Evolutionary conservation across 2,797 vertebrate genomes (phyloP), one percentile per base, ranked within the genome.

Genomic region (Tachyglossus aculeatus): DNA sequence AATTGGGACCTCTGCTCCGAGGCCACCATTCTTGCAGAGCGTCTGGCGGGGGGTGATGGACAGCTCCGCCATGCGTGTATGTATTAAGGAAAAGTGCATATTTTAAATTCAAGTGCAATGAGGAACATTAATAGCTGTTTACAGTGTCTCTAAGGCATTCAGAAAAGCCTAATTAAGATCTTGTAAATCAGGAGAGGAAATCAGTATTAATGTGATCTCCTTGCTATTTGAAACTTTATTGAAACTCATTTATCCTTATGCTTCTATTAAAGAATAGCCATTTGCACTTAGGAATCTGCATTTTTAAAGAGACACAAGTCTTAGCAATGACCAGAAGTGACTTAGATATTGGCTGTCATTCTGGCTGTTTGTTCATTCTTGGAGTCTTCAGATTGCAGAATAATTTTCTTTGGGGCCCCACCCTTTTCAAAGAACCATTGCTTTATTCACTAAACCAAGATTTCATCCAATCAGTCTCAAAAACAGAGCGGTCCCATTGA

Each of bases 21-120:
- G n/a, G n/a, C 32, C n/a, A 6, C 16, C 37, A 34, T n/a, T 27
- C 27, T 22, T 48, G 45, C 45, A 15, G 31, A 48, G 25, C 45
- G 32, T 11, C 37, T 31, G 18, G 15, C 24, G 33, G 21, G 37
- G 38, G 70, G n/a, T 32, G 18, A 15, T 34, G 7, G 37, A 14
- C 1, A 21, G 13, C 36, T 37, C 50, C n/a, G 19, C 31, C 18
- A 73, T 4, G 66, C 27, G 8, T 24, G 11, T 25, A 48, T 10
- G n/a, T 44, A 61, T 73, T 52, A 39, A 18, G 39, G 14, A n/a
- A 55, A 73, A 66, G 13, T n/a, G 45, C 14, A 63, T 16, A 33
- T 40, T 63, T 76, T 62, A 34, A 63, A 52, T 69, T 11, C n/a
- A 27, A 19, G 27, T 22, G 19, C n/a, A 22, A n/a, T n/a, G n/a